phyloP scores from a whole-genome alignment of 2,113 vertebrate species.

The Myotis lucifugus region DNA sequence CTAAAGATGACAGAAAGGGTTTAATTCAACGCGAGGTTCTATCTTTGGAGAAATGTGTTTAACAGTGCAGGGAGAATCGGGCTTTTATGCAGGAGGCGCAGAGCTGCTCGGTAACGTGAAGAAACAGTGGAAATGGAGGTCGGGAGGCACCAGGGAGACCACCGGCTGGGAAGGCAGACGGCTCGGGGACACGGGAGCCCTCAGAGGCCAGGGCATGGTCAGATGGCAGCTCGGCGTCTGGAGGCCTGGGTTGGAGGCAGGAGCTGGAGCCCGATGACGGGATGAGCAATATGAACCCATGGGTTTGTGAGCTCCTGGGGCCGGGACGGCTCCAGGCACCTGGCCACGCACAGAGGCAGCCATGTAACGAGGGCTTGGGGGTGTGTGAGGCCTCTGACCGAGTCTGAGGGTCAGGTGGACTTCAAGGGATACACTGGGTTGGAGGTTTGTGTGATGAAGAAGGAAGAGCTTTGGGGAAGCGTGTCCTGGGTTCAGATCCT shows the following conservation, averaged over 20 bases:
- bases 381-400: neutral
- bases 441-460: neutral
- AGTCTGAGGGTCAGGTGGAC: neutral
- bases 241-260: neutral
- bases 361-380: rapidly evolving
- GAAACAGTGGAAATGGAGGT: neutral
- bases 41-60: conserved; percentile 60
- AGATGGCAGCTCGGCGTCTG: rapidly evolving
- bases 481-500: neutral
- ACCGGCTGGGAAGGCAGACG: rapidly evolving
- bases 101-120: neutral
- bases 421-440: neutral
- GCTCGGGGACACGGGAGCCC: rapidly evolving
- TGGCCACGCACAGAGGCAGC: rapidly evolving
- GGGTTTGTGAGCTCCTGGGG: neutral
- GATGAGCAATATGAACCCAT: rapidly evolving
- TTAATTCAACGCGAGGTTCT: conserved; percentile 61
- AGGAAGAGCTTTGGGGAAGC: neutral
- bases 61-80: conserved; percentile 62
- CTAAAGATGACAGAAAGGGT: conserved; percentile 40
- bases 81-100: neutral
- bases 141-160: rapidly evolving
- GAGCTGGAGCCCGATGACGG: neutral
- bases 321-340: rapidly evolving
- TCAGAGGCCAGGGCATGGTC: neutral